Conservation (phyloP, 1,140 invertebrate genomes). For the Musca vetustissima region DNA sequence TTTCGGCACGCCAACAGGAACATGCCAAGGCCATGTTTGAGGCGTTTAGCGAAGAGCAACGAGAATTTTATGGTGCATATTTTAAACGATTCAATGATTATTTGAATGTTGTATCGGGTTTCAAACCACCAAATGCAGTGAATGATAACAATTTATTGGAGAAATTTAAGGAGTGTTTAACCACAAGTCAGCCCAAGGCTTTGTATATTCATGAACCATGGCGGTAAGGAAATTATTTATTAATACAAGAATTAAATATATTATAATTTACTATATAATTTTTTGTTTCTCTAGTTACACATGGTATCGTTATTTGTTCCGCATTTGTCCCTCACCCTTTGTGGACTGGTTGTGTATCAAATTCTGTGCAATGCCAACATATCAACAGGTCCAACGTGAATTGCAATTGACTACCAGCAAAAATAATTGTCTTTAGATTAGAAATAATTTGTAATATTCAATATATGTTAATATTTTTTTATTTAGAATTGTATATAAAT, state of each 20-base stretch:
- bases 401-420: too few relatives aligned
- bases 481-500: neutral
- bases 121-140: slow-evolving; percentile 53
- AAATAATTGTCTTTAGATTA: too few relatives aligned
- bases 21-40: slow-evolving; percentile 60
- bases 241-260: neutral
- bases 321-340: slow-evolving; percentile 55
- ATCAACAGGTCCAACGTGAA: slow-evolving; percentile 18
- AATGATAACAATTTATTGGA: slow-evolving; percentile 57
- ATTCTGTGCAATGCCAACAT: slow-evolving; percentile 61
- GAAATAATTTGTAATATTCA: too few relatives aligned
- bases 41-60: slow-evolving; percentile 59
- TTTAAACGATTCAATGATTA: slow-evolving; percentile 61
- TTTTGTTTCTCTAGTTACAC: slow-evolving; percentile 45
- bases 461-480: slow-evolving; percentile 1
- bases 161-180: slow-evolving; percentile 60
- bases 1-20: slow-evolving; percentile 59
- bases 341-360: slow-evolving; percentile 59
- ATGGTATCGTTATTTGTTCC: slow-evolving; percentile 61
- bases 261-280: neutral
- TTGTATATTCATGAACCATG: slow-evolving; percentile 61
- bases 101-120: slow-evolving; percentile 55
- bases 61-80: slow-evolving; percentile 60
- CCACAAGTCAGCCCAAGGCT: slow-evolving; percentile 56
- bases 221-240: slow-evolving; percentile 42